phyloP scores from a whole-genome alignment of 1,140 invertebrate genomes.

The Thaumetopoea pityocampa region DNA sequence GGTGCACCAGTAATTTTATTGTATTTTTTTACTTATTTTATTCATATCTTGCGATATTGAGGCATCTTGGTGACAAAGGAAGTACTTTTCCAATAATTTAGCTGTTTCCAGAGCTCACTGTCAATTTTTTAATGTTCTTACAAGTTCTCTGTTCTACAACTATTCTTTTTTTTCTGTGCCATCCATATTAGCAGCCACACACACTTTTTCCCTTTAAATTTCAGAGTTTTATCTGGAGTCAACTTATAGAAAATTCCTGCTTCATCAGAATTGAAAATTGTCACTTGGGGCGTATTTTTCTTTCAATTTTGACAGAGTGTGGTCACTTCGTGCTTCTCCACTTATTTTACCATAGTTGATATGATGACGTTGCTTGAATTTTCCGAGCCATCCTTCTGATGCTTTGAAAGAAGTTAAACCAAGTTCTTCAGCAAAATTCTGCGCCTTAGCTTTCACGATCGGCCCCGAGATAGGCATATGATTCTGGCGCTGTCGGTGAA shows the following conservation, averaged over 20 bases:
- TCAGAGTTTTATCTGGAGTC: neutral
- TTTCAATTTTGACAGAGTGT: constrained; percentile 22
- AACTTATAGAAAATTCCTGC: constrained; percentile 22
- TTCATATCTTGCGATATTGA: constrained; percentile 24
- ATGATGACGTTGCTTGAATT: constrained; percentile 33
- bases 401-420: constrained; percentile 30
- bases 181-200: constrained; percentile 53
- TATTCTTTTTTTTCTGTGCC: constrained; percentile 43
- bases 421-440: constrained; percentile 35
- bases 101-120: too few relatives aligned
- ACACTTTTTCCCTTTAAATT: constrained; percentile 37
- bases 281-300: constrained; percentile 36
- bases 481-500: constrained; percentile 34
- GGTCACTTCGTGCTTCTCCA: constrained; percentile 3
- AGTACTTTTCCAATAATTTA: constrained; percentile 50
- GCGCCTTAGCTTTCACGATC: constrained; percentile 39
- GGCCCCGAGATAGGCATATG: constrained; percentile 39
- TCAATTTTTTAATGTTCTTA: constrained; percentile 59
- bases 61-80: constrained; percentile 25
- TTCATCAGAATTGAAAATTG: constrained; percentile 66
- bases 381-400: constrained; percentile 38
- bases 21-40: constrained; percentile 22
- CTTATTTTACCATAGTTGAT: constrained; percentile 23
- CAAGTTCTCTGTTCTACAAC: constrained; percentile 72
- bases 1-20: constrained; percentile 20